These are phyloP conservation scores for Mnemiopsis leidyi DNA, from an alignment of 37 sponge, comb jelly and placozoan genomes.

Conservation along the genomic window DNA sequence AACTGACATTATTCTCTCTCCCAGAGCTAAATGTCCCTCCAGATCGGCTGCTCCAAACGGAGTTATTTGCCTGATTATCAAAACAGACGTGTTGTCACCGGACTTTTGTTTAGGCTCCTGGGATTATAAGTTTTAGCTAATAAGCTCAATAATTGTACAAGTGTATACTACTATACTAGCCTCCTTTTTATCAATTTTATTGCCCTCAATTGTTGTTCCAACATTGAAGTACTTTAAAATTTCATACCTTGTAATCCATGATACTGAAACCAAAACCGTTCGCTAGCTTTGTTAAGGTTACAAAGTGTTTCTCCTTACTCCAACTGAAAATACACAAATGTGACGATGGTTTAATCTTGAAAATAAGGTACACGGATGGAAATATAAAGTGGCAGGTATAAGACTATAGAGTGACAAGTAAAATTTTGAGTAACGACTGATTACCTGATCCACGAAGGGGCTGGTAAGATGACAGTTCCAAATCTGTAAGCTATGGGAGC, in stretches of 20 bases:
- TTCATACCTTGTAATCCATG: conserved; percentile 51
- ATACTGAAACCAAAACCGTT: conserved; percentile 65
- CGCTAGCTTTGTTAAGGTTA: background rate
- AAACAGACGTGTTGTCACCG: background rate
- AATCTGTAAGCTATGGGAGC: conserved; percentile 62
- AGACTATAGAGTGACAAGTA: too few species aligned
- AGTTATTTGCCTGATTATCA: conserved; percentile 52
- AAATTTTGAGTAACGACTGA: too few species aligned
- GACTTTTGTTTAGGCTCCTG: conserved; percentile 29
- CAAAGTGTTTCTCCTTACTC: conserved; percentile 49
- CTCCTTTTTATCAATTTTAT: too few species aligned
- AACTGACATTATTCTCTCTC: conserved; percentile 41
- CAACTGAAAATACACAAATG: conserved; percentile 45
- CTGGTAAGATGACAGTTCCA: conserved; percentile 58
- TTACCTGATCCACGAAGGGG: conserved; percentile 19
- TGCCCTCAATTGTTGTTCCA: too few species aligned
- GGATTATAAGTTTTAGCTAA: too few species aligned
- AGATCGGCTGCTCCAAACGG: conserved; percentile 60
- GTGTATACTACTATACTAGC: too few species aligned
- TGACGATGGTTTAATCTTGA: too few species aligned
- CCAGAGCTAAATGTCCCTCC: conserved; percentile 29
- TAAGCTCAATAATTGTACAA: too few species aligned
- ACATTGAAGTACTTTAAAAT: too few species aligned
- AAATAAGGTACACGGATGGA: too few species aligned
- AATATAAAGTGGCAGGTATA: too few species aligned